These are phyloP conservation scores for Gonocerus acuteangulatus DNA, from an alignment of 2,888 invertebrate genomes.

Conservation along the genomic window DNA sequence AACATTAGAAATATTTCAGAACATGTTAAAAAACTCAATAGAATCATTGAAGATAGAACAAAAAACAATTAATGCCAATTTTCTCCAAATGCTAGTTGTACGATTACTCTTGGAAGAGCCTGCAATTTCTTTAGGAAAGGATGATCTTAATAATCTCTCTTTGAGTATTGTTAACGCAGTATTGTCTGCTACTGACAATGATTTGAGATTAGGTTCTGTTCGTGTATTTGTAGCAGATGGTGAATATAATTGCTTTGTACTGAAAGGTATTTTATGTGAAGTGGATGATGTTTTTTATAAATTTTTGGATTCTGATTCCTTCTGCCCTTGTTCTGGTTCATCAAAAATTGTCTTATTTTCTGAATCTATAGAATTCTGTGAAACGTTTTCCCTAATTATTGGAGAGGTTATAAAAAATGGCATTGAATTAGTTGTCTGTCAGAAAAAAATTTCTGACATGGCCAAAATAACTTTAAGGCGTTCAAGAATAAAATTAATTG, in stretches of 20 bases:
- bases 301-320: too few species aligned
- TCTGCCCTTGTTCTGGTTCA: too few species aligned
- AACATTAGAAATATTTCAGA: not conserved
- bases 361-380: not conserved
- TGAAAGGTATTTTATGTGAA: constrained; percentile 20
- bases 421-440: constrained; percentile 3
- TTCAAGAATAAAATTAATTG: not conserved
- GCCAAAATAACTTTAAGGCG: constrained; percentile 7
- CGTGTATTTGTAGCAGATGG: not conserved
- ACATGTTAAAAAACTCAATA: not conserved
- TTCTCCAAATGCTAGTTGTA: not conserved
- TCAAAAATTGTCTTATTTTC: not conserved
- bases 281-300: not conserved
- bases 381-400: not conserved
- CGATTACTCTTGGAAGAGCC: not conserved
- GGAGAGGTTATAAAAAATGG: not conserved
- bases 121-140: not conserved
- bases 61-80: not conserved
- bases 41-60: not conserved
- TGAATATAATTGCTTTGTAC: not conserved
- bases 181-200: not conserved
- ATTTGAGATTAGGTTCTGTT: not conserved
- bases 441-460: constrained; percentile 4
- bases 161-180: constrained; percentile 8
- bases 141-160: constrained; percentile 2